Evolutionary conservation across 2,888 invertebrate genomes (phyloP).

Genomic region (Cryptocephalus moraei): DNA sequence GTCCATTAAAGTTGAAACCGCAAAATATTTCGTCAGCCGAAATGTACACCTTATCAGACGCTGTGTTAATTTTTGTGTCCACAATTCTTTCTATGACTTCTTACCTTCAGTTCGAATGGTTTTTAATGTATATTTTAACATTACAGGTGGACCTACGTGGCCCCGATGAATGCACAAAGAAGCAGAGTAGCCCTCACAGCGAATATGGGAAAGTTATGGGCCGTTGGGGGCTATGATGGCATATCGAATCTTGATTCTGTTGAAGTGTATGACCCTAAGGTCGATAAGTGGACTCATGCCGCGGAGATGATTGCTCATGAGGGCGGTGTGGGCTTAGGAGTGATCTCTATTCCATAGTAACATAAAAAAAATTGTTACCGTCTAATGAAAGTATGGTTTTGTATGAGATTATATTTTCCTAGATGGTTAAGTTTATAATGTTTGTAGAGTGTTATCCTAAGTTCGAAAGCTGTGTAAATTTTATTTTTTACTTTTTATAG

Average conservation of each 20-base stretch:
- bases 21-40: too few relatives aligned
- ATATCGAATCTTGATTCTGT: conserved; percentile 70
- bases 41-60: too few relatives aligned
- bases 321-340: conserved; percentile 83
- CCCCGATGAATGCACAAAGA: conserved; percentile 73
- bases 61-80: too few relatives aligned
- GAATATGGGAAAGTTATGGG: conserved; percentile 76
- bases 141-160: conserved; percentile 60
- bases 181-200: conserved; percentile 74
- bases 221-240: conserved; percentile 72
- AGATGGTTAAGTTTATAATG: too few relatives aligned
- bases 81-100: too few relatives aligned
- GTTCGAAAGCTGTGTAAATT: too few relatives aligned
- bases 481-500: too few relatives aligned
- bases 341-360: conserved; percentile 41
- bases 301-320: conserved; percentile 78
- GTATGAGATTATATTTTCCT: too few relatives aligned
- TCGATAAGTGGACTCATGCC: conserved; percentile 62
- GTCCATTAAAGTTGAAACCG: too few relatives aligned
- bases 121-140: not conserved
- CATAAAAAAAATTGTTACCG: not conserved
- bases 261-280: conserved; percentile 72
- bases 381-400: too few relatives aligned
- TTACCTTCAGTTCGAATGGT: too few relatives aligned
- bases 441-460: too few relatives aligned